phyloP scores from a whole-genome alignment of 2,113 vertebrate genomes.

The Orthonyx spaldingii region DNA sequence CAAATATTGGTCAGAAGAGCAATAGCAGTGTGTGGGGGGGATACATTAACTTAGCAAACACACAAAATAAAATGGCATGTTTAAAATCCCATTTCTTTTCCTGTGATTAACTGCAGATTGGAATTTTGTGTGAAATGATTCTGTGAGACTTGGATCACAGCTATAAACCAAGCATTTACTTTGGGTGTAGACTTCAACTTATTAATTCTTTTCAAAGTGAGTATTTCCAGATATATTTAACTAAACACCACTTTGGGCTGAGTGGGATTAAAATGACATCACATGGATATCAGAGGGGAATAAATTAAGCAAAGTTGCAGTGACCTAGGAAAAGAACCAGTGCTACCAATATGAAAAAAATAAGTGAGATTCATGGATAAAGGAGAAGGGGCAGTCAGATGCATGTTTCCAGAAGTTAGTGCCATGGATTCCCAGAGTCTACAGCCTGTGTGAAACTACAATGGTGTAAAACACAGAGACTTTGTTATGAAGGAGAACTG shows the following conservation, averaged over 20 bases:
- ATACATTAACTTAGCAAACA: background rate
- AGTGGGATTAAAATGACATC: background rate
- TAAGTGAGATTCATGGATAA: background rate
- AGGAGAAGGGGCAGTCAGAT: background rate
- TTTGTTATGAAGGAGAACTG: background rate
- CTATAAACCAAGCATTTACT: background rate
- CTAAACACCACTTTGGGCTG: background rate
- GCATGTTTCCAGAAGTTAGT: background rate
- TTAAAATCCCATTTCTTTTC: background rate
- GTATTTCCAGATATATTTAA: background rate
- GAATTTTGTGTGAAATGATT: background rate
- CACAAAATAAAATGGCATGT: background rate
- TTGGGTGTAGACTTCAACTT: background rate
- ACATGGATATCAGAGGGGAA: background rate
- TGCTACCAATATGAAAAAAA: background rate
- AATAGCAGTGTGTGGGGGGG: background rate
- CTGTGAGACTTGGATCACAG: background rate
- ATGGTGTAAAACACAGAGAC: background rate
- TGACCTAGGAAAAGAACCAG: background rate
- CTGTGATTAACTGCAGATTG: background rate
- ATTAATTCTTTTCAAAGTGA: background rate
- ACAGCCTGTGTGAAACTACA: background rate
- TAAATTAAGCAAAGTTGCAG: background rate
- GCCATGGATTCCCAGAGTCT: background rate
- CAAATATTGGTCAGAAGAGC: background rate